A percentile compares a stretch with the other conserved stretches of the same genome.
Evolutionary conservation across 1,140 invertebrate genomes (phyloP).

Genomic region (Plectrocnemia conspersa): DNA sequence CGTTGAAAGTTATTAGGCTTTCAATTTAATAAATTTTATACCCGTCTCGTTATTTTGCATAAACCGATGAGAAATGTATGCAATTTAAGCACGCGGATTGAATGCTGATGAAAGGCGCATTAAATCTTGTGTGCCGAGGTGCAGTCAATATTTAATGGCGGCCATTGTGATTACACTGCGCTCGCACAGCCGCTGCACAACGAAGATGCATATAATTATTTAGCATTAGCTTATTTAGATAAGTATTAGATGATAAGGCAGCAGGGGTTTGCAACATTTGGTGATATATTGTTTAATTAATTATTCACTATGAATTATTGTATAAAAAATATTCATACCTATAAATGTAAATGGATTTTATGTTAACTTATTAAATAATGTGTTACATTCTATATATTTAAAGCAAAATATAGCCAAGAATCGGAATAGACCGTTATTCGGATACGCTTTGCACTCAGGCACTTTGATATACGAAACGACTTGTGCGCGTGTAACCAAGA

Average conservation of each 20-base stretch:
- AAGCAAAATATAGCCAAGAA: too few species aligned
- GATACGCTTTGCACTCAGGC: background rate
- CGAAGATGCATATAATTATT: constrained; percentile 27
- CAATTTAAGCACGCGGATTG: background rate
- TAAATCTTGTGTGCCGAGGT: background rate
- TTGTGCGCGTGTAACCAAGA: background rate
- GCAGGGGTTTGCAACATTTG: too few species aligned
- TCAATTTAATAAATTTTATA: background rate
- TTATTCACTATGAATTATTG: constrained; percentile 1
- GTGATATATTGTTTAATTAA: background rate
- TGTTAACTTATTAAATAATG: background rate
- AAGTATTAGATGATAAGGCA: constrained; percentile 17
- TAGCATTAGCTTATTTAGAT: constrained; percentile 27
- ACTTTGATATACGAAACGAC: background rate
- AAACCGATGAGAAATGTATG: background rate
- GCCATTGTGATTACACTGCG: constrained; percentile 10
- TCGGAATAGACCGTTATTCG: too few species aligned
- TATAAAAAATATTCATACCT: background rate
- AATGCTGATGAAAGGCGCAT: constrained; percentile 6
- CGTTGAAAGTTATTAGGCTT: background rate
- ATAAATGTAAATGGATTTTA: background rate
- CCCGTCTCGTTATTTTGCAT: constrained; percentile 4
- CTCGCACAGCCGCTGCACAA: background rate
- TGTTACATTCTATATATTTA: too few species aligned
- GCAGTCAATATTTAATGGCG: constrained; percentile 20